Evolutionary conservation across 2,888 invertebrate genomes (phyloP), one percentile per base, ranked within the genome.

Genomic region (Eupithecia insigniata): DNA sequence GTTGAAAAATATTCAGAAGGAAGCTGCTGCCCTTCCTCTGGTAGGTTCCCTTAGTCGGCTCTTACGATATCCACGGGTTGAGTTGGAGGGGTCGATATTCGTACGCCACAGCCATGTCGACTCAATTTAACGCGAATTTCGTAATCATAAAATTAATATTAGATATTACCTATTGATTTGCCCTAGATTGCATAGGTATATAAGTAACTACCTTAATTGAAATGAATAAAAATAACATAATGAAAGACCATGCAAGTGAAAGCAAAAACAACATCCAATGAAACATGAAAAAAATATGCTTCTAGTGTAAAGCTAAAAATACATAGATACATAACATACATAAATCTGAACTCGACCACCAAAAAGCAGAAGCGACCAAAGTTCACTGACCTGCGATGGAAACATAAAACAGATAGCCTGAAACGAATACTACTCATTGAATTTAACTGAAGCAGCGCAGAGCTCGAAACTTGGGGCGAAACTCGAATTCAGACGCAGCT

Each of bases 401-500:
- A 0, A 51, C 75, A 79, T 76, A 1, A 34, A 68, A 69, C 75
- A 72, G 36, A 64, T 68, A 28, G 26, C 58, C n/a, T 60, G 71
- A 69, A 75, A 72, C 70, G 76, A 73, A 75, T 73, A 78, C 67
- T 67, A 61, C 64, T 73, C 61, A 69, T 69, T 69, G 67, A 73
- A 64, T 67, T 64, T 67, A 51, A 67, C 55, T 60, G 30, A 26
- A 60, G 64, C 71, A 77, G 76, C 78, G 74, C 30, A 34, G 34
- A 78, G 78, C 79, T 81, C 74, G 22, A 78, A 14, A 58, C 77
- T 85, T 85, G 78, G n/a, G 75, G 78, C 80, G 61, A 55, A 70
- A 64, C 76, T 74, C 75, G 76, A 82, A 80, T 83, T 82, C 80
- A 77, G 81, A 69, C 32, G 83, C 83, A 82, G 85, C 85, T 85